These are phyloP conservation scores for Oriolus oriolus DNA, from an alignment of 2,113 vertebrate species.

Conservation along the genomic window DNA sequence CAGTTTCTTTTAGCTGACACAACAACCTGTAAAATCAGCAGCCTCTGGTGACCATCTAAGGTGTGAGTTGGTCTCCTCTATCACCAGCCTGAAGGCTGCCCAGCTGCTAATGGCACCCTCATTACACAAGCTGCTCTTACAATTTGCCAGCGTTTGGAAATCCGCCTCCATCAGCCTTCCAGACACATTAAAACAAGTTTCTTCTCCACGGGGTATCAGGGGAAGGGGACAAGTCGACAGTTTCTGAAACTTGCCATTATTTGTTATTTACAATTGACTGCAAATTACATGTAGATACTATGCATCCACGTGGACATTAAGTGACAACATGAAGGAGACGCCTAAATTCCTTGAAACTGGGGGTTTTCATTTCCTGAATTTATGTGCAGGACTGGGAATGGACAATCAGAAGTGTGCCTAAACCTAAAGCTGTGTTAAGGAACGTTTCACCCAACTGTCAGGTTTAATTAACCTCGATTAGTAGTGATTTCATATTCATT, in stretches of 20 bases:
- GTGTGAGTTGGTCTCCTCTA: not conserved
- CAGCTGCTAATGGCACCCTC: not conserved
- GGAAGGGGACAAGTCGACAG: not conserved
- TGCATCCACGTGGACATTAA: not conserved
- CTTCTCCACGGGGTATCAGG: not conserved
- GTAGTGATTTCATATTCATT: not conserved
- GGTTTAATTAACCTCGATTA: not conserved
- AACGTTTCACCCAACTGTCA: not conserved
- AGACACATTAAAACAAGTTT: not conserved
- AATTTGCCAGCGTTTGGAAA: not conserved
- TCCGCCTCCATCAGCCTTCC: not conserved
- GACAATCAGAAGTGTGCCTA: rapidly evolving
- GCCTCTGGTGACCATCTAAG: not conserved
- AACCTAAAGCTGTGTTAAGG: not conserved
- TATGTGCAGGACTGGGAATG: not conserved
- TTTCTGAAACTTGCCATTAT: not conserved
- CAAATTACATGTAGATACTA: not conserved
- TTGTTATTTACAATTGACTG: not conserved
- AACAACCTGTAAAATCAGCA: not conserved
- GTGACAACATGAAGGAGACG: not conserved
- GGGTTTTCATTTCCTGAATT: not conserved
- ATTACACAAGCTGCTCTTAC: not conserved
- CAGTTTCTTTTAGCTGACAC: not conserved
- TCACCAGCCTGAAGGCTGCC: not conserved
- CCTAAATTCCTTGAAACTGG: not conserved